phyloP scores from a whole-genome alignment of 92 coral and sea anemone species.

The Paramuricea clavata region DNA sequence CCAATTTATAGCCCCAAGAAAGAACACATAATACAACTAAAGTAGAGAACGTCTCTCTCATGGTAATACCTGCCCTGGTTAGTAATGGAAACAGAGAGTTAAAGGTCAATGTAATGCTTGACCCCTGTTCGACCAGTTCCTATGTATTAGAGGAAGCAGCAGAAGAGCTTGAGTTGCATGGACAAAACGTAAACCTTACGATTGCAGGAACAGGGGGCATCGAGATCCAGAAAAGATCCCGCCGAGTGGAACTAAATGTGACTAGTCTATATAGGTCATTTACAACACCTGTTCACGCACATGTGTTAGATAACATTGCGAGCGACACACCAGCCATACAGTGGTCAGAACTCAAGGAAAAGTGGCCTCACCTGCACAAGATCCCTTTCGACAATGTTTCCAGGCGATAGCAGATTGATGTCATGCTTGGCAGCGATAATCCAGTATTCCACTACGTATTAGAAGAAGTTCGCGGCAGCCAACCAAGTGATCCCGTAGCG shows the following conservation, averaged over 20 bases:
- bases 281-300: conserved; percentile 20
- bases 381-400: conserved; percentile 53
- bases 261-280: conserved; percentile 29
- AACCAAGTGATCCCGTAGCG: no score
- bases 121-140: conserved; percentile 69
- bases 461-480: conserved; percentile 26
- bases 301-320: conserved; percentile 65
- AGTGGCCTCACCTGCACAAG: conserved; percentile 69
- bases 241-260: conserved; percentile 37
- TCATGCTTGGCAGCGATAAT: conserved; percentile 68
- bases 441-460: conserved; percentile 66
- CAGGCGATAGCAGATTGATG: conserved; percentile 51
- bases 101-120: conserved; percentile 67
- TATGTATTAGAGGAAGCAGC: conserved; percentile 57
- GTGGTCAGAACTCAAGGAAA: conserved; percentile 60
- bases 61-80: conserved; percentile 47
- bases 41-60: conserved; percentile 29
- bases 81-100: conserved; percentile 44
- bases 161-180: no score
- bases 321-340: conserved; percentile 60
- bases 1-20: not conserved
- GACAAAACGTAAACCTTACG: conserved; percentile 29
- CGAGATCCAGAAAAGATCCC: conserved; percentile 32
- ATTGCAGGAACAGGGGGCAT: conserved; percentile 56
- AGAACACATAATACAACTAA: conserved; percentile 10